Evolutionary conservation across 2,888 invertebrate genomes (phyloP).

Genomic region (Phasia obesa): DNA sequence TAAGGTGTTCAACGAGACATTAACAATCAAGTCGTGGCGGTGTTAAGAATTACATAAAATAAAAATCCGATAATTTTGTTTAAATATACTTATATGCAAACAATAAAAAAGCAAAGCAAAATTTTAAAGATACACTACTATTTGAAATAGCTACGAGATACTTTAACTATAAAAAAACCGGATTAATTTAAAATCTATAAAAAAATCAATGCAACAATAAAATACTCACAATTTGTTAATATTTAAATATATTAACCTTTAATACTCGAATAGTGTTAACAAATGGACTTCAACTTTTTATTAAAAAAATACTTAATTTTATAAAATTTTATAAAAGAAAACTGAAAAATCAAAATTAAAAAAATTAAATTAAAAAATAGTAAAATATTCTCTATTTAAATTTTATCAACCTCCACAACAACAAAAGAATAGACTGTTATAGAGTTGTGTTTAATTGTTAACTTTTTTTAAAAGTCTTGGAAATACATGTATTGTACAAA

Average conservation of each 20-base stretch:
- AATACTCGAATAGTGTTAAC: conserved; percentile 60
- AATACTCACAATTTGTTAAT: conserved; percentile 48
- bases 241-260: conserved; percentile 18
- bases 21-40: conserved; percentile 69
- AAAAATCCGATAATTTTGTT: conserved; percentile 28
- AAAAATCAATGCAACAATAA: not conserved
- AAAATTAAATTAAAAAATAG: conserved; percentile 23
- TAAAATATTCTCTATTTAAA: not conserved
- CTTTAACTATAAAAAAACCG: conserved; percentile 42
- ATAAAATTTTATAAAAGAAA: too few relatives aligned
- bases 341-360: not conserved
- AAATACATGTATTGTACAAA: conserved; percentile 23
- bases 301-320: not conserved
- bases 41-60: conserved; percentile 61
- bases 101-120: not conserved
- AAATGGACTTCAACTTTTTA: not conserved
- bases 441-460: conserved; percentile 30
- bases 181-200: conserved; percentile 30
- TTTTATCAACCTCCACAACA: not conserved
- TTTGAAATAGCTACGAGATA: conserved; percentile 7
- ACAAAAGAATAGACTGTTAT: not conserved
- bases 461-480: conserved; percentile 13
- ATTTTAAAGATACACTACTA: conserved; percentile 15
- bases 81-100: conserved; percentile 1
- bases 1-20: conserved; percentile 65